Evolutionary conservation across 2,113 vertebrate species (phyloP).

Genomic region (Sigmodon hispidus): DNA sequence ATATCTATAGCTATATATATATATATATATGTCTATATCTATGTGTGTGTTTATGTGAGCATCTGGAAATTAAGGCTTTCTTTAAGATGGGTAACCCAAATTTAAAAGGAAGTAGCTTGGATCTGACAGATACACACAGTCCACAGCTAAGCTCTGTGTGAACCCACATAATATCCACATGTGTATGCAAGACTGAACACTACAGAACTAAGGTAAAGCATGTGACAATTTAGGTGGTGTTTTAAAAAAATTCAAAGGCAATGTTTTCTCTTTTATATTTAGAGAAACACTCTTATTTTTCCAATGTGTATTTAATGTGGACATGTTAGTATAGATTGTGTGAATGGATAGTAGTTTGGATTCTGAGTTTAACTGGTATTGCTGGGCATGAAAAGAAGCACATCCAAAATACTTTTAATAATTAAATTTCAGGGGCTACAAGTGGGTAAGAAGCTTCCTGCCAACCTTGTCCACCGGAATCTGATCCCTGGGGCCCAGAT

Average conservation of each 20-base stretch:
- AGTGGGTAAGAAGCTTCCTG: neutral
- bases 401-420: neutral
- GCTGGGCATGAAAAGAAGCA: neutral
- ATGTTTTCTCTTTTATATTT: constrained; percentile 63
- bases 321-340: neutral
- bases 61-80: neutral
- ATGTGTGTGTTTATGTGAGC: no score
- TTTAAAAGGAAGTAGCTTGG: constrained; percentile 39
- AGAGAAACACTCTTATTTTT: constrained; percentile 56
- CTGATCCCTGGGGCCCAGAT: no score
- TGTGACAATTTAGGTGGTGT: constrained; percentile 14
- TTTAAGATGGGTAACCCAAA: neutral
- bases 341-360: neutral
- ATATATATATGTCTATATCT: neutral
- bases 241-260: constrained; percentile 57
- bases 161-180: neutral
- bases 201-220: constrained; percentile 55
- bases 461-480: no score
- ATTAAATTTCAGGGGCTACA: neutral
- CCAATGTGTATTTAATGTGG: neutral
- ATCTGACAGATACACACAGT: neutral
- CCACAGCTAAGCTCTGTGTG: neutral
- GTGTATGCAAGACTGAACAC: neutral
- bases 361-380: constrained; percentile 26
- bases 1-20: neutral